phyloP scores from a whole-genome alignment of 2,797 vertebrate genomes.

The Loriculus beryllinus region DNA sequence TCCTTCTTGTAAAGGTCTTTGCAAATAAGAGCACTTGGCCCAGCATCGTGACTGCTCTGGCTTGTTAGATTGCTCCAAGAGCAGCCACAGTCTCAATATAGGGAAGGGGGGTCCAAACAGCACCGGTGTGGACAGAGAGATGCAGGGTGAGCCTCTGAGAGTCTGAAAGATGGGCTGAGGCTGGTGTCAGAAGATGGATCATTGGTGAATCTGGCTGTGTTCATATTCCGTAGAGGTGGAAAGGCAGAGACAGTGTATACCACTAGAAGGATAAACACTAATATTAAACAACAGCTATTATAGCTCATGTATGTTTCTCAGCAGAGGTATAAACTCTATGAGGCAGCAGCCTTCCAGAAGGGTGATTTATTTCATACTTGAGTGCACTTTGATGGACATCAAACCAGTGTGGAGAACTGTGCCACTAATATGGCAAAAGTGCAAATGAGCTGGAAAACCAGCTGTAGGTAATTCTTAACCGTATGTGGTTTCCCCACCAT shows the following conservation, averaged over 20 bases:
- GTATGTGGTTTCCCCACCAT: neutral
- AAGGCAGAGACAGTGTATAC: neutral
- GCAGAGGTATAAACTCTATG: neutral
- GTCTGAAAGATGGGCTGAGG: neutral
- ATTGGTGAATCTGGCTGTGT: neutral
- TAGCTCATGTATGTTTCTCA: neutral
- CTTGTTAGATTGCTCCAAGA: neutral
- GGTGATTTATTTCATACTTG: neutral
- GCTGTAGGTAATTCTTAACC: neutral
- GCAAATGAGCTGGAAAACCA: neutral
- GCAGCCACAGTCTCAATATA: accelerated
- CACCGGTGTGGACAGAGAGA: neutral
- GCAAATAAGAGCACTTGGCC: neutral
- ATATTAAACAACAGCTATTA: neutral
- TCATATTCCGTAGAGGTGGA: neutral
- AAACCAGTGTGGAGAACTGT: neutral
- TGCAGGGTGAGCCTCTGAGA: neutral
- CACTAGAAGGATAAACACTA: neutral
- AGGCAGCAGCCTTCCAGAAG: neutral
- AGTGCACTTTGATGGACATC: neutral
- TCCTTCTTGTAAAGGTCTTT: neutral
- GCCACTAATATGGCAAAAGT: neutral
- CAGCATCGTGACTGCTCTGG: neutral
- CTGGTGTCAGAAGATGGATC: neutral
- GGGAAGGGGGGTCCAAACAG: neutral